Evolutionary conservation across 2,888 invertebrate species (phyloP), one percentile per base, ranked within the genome.

Genomic region (Heterodera filipjevi): DNA sequence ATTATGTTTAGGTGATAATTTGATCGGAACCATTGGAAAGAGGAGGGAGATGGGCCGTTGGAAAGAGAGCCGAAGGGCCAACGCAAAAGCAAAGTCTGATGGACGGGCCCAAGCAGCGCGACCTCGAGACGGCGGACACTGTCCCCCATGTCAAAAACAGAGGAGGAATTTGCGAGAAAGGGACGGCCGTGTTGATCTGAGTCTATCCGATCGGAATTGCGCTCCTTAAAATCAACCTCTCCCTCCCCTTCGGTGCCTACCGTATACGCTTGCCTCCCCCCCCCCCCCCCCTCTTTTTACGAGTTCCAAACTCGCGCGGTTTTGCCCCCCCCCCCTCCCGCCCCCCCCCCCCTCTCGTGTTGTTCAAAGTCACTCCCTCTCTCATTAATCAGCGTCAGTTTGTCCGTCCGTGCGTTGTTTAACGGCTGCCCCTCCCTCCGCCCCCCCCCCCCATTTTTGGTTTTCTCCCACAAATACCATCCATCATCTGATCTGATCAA

Each of bases 371-470:
- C 46, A 49, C 46, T 70, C 53, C 32, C 73, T 39, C 49, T 8
- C 8, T 22, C 59, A 59, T 59, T 59, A 59, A 59, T 59, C 59
- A 59, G 27, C 59, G 27, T 59, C 59, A 3, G 59, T 59, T 59
- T 59, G 59, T 59, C n/a, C 59, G 59, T 53, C 53, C 59, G 59
- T 59, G 22, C 59, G 59, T 59, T 59, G 59, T 59, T 53, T 27
- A 46, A 64, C 73, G 73, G n/a, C 59, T 49, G 22, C 27, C 30
- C 66, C 66, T 30, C 33, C 19, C 68, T 8, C 64, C 64, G 66
- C 46, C 66, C 68, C 19, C 64, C 46, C 66, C 46, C 64, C 68
- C 75, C 33, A 19, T 66, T 53, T 66, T 66, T 32, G 32, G 32
- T 66, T 66, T 32, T 66, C 12, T 19, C 76, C 33, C 8, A 59